Base-by-base conservation (phyloP, 2,888 invertebrate genomes). In the Limnephilus auricula region DNA sequence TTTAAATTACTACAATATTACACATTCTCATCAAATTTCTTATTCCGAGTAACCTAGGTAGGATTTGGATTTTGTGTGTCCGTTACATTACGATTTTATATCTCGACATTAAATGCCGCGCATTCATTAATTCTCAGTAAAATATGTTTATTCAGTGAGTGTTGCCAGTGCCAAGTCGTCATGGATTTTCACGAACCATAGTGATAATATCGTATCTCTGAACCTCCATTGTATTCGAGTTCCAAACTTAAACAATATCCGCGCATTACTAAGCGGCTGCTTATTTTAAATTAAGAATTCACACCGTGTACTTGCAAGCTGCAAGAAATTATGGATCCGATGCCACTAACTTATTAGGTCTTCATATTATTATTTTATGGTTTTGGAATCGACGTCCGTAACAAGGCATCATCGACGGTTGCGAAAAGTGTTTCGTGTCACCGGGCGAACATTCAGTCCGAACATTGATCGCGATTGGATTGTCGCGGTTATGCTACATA, bases 351-450 rank as follows among this genome's bases (percentile, higher is more conserved):
- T 50, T 86, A 86, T 86, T 86, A 65, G 87, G 79, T 32, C 85
- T 85, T 37, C 85, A 30, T 85, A 40, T 45, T 85, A 40, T 45
- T 82, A 82, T 82, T 89, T 89, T 89, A 90, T 85, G 34, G 79
- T n/a, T 86, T 90, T 87, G 79, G 50, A 90, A 86, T 45, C 80
- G 45, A 65, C 34, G 45, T n/a, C 90, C 65, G 90, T 90, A 90
- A 90, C 86, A 86, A 87, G 79, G 50, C 78, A 86, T 79, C 78
- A 86, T 79, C 79, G 79, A 40, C 40, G 79, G 79, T 86, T 90
- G 86, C 85, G 90, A 90, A 90, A 90, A 85, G 13, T 40, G 86
- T 32, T 90, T 25, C 86, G 86, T 90, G 85, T 79, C 86, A 45
- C 34, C 80, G 45, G 13, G n/a, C 87, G 87, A 90, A 40, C 37